Conservation (phyloP, 2,888 invertebrate genomes). For the Dexiosoma caninum region DNA sequence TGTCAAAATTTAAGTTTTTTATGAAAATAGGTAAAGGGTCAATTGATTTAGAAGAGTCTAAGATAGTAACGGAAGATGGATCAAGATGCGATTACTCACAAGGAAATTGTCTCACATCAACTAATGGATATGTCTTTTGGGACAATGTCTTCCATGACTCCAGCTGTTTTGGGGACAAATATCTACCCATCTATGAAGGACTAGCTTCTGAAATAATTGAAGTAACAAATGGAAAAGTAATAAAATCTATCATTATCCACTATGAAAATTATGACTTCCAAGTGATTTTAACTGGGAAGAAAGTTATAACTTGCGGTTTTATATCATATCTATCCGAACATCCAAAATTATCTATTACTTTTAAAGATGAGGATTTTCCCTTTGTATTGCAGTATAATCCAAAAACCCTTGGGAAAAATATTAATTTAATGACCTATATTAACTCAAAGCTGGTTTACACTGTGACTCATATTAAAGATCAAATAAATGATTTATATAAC, state of each 20-base stretch:
- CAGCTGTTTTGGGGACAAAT: not conserved
- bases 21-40: too few relatives aligned
- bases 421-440: not conserved
- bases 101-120: not conserved
- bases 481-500: not conserved
- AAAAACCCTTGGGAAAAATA: not conserved
- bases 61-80: not conserved
- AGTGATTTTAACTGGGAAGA: not conserved
- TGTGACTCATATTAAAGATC: not conserved
- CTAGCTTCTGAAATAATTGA: not conserved
- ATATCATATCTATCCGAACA: not conserved
- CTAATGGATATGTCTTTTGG: not conserved
- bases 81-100: not conserved
- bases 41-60: too few relatives aligned
- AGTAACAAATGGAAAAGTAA: not conserved
- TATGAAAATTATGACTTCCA: not conserved
- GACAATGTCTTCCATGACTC: not conserved
- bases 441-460: not conserved
- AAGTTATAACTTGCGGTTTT: not conserved
- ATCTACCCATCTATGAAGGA: not conserved
- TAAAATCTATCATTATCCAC: not conserved
- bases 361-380: not conserved
- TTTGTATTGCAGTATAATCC: not conserved
- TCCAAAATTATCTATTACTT: not conserved
- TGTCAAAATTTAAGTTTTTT: too few relatives aligned